Evolutionary conservation across 2,888 invertebrate genomes (phyloP), one percentile per base, ranked within the genome.

Genomic region (Corbicula japonica): DNA sequence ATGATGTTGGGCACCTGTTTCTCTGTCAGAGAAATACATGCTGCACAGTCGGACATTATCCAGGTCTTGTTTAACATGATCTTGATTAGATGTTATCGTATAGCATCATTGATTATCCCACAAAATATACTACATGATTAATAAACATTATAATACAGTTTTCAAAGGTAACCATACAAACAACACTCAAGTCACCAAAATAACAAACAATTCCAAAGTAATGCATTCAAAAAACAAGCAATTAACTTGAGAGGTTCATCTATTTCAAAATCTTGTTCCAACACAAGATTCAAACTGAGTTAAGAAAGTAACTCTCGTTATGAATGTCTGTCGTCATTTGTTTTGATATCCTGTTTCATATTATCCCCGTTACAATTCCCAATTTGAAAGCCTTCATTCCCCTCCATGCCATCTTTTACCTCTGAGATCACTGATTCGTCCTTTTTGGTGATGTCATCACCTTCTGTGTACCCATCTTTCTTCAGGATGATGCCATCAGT

Each of bases 381-480:
- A 56, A 34, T 56, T 21, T 56, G 12, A 6, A 32, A 21, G n/a
- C 21, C 1, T 15, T 32, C 56, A 21, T 4, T 56, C 1, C n/a
- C n/a, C n/a, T n/a, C 35, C 10, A 23, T 21, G 35, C 56, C 56
- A 28, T 30, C 21, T 2, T 34, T 48, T n/a, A n/a, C 56, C 6
- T 6, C 63, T 12, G 63, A 63, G 66, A 66, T 66, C 66, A 66
- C 28, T 5, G 32, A 32, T 50, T 65, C 52, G 0, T 8, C 18
- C 28, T 61, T 50, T 1, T 61, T 61, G 23, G 30, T 26, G 63
- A 63, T 30, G 48, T 44, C 50, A 50, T 70, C 70, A 26, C 35
- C 60, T 50, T 46, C 21, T 8, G 35, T 60, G 34, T 35, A 10
- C 32, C 18, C 26, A 3, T 32, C 10, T 21, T 15, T 34, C 18